These are phyloP conservation scores for Fregetta grallaria DNA, from an alignment of 2,113 vertebrate species.

Conservation along the genomic window DNA sequence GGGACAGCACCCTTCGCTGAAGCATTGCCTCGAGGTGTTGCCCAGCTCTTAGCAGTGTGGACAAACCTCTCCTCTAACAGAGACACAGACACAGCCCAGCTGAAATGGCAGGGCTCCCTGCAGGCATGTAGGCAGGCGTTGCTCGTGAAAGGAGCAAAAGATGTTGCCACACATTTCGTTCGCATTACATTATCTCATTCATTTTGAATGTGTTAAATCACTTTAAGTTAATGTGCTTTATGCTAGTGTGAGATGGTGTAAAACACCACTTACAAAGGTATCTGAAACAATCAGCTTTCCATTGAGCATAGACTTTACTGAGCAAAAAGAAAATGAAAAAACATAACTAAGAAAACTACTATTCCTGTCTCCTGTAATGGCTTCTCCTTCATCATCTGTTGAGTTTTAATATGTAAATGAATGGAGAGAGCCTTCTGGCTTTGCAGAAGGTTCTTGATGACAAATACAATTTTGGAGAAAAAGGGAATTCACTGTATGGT, in stretches of 20 bases:
- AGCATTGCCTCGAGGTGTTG: not conserved
- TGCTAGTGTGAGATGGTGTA: not conserved
- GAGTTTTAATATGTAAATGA: not conserved
- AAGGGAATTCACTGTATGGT: not conserved
- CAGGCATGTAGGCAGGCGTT: not conserved
- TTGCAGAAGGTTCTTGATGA: not conserved
- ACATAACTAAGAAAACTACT: not conserved
- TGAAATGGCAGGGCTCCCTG: not conserved
- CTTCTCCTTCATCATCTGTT: not conserved
- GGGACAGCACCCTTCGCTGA: not conserved
- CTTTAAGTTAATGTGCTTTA: not conserved
- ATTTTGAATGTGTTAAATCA: not conserved
- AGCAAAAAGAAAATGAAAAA: not conserved
- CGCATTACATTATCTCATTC: not conserved
- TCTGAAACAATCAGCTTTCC: not conserved
- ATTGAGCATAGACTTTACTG: not conserved
- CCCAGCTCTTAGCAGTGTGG: not conserved
- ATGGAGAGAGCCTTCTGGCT: not conserved
- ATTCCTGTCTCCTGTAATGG: not conserved
- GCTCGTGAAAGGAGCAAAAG: not conserved
- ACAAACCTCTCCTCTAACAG: not conserved
- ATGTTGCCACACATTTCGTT: not conserved
- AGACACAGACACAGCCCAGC: not conserved
- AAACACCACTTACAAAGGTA: not conserved
- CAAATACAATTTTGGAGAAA: not conserved